These are phyloP conservation scores for Oceanodroma leucorhoa DNA, from an alignment of 2,797 vertebrate species.

Conservation along the genomic window DNA sequence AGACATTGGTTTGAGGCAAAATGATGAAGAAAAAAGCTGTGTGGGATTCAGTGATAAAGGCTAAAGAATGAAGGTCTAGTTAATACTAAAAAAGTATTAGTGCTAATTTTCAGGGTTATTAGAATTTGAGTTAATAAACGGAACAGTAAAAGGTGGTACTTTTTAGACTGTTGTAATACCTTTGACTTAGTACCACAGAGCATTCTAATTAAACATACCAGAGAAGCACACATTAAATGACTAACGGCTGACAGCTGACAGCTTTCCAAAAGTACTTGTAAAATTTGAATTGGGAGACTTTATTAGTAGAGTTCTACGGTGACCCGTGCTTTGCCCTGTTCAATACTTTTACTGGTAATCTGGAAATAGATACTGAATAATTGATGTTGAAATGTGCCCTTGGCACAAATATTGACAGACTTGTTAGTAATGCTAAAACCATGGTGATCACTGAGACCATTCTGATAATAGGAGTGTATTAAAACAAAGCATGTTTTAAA, in stretches of 20 bases:
- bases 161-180: neutral
- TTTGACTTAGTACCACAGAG: neutral
- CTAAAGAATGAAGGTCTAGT: neutral
- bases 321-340: neutral
- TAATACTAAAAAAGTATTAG: neutral
- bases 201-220: neutral
- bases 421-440: neutral
- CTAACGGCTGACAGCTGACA: neutral
- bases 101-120: neutral
- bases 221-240: neutral
- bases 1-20: neutral
- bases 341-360: neutral
- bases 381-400: neutral
- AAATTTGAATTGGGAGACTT: neutral
- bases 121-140: neutral
- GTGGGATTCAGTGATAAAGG: neutral
- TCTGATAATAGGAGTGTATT: neutral
- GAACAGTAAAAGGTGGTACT: neutral
- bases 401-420: neutral
- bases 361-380: neutral
- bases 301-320: neutral
- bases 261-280: neutral
- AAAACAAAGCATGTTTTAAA: neutral
- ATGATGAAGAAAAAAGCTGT: neutral
- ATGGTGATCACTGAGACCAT: neutral